Conservation (phyloP, 1,140 invertebrate species). For the Drosophila busckii region DNA sequence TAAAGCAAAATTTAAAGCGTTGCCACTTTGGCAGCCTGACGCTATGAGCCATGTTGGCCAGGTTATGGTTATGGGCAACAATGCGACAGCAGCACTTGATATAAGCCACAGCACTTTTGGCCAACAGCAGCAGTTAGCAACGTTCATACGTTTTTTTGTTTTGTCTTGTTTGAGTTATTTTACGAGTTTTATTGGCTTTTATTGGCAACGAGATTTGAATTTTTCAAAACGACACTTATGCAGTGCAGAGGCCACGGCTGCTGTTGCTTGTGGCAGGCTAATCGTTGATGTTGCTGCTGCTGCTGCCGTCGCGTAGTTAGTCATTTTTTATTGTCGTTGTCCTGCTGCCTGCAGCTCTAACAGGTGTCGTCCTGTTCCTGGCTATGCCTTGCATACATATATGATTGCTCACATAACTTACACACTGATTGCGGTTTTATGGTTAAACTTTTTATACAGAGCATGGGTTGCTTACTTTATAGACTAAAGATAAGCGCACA, state of each 20-base stretch:
- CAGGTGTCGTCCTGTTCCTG: constrained; percentile 30
- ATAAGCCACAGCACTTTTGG: constrained; percentile 13
- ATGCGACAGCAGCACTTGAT: constrained; percentile 71
- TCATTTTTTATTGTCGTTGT: constrained; percentile 54
- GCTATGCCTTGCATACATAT: constrained; percentile 8
- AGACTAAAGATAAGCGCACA: constrained; percentile 48
- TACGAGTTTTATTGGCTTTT: constrained; percentile 78
- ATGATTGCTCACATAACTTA: constrained; percentile 68
- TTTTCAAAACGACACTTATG: constrained; percentile 74
- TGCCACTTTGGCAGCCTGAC: constrained; percentile 7
- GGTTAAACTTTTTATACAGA: constrained; percentile 57
- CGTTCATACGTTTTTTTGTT: constrained; percentile 39
- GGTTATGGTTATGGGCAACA: constrained; percentile 61
- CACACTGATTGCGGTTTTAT: constrained; percentile 75
- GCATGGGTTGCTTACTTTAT: constrained; percentile 5
- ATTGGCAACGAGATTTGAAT: constrained; percentile 78
- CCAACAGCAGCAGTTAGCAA: neutral
- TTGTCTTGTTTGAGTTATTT: constrained; percentile 68
- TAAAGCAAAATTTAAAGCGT: neutral
- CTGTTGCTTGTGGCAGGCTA: constrained; percentile 6
- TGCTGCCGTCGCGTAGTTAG: constrained; percentile 37
- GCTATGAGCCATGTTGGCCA: no score
- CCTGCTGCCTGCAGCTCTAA: constrained; percentile 37
- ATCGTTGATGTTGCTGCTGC: no score
- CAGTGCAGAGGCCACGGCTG: constrained; percentile 14